Evolutionary conservation across 2,797 vertebrate species (phyloP).

Genomic region (Cynopterus sphinx): DNA sequence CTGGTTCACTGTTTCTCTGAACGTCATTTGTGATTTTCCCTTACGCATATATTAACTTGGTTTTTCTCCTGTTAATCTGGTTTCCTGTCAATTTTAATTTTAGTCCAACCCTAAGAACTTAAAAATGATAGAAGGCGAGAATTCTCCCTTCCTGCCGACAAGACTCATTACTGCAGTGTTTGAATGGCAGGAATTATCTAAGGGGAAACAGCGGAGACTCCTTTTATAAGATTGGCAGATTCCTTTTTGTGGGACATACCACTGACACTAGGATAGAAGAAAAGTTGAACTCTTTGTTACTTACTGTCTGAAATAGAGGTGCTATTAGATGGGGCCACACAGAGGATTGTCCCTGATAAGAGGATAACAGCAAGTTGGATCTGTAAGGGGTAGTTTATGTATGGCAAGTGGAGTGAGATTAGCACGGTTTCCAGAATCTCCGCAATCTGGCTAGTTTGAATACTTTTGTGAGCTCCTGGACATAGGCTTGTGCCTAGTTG

Average conservation of each 20-base stretch:
- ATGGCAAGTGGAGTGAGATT: neutral
- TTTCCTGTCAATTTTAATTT: too few relatives aligned
- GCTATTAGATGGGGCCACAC: neutral
- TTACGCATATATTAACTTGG: too few relatives aligned
- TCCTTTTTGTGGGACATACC: neutral
- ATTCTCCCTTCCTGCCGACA: too few relatives aligned
- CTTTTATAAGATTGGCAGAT: neutral
- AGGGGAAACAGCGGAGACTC: neutral
- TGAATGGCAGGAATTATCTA: neutral
- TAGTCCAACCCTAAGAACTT: too few relatives aligned
- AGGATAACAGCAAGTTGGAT: neutral
- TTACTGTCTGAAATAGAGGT: neutral
- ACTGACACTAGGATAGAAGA: neutral
- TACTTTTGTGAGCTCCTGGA: neutral
- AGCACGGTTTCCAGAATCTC: neutral
- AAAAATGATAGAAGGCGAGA: too few relatives aligned
- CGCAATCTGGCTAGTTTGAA: neutral
- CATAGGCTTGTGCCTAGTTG: too few relatives aligned
- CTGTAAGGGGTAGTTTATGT: neutral
- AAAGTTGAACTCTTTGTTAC: neutral
- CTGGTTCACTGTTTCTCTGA: too few relatives aligned
- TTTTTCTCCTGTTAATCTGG: too few relatives aligned
- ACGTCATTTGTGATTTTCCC: too few relatives aligned
- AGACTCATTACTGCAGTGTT: neutral
- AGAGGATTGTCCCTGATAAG: neutral